These are phyloP conservation scores for Origma solitaria DNA, from an alignment of 2,113 vertebrate genomes.

Conservation along the genomic window DNA sequence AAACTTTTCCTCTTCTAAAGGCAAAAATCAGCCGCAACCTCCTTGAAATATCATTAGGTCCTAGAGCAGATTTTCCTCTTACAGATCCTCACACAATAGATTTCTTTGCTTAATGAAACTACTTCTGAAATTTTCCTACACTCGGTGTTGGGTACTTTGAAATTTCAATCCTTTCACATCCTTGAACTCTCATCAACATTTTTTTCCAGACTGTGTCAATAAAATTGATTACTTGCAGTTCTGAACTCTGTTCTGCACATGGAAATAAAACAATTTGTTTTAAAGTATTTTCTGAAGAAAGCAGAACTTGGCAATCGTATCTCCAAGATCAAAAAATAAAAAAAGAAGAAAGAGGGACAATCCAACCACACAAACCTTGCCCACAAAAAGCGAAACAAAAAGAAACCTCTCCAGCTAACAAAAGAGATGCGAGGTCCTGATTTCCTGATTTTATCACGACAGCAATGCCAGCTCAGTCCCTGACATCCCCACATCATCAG, in stretches of 20 bases:
- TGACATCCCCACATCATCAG: not conserved
- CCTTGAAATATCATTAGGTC: not conserved
- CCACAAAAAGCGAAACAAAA: not conserved
- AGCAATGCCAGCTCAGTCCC: not conserved
- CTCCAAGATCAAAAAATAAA: not conserved
- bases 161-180: conserved; percentile 70
- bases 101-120: conserved; percentile 35
- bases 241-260: conserved; percentile 69
- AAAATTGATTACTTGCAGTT: conserved; percentile 72
- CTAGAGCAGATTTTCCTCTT: not conserved
- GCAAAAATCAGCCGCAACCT: not conserved
- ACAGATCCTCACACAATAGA: not conserved
- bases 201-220: conserved; percentile 67
- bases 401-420: conserved; percentile 3
- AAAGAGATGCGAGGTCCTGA: conserved; percentile 4
- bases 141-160: conserved; percentile 39
- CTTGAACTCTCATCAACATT: conserved; percentile 71
- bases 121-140: conserved; percentile 41
- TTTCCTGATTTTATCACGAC: not conserved
- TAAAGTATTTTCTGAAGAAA: conserved; percentile 64
- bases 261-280: conserved; percentile 73
- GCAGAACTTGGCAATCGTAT: conserved; percentile 33
- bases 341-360: not conserved
- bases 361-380: not conserved
- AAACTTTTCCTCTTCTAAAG: conserved; percentile 16